Evolutionary conservation across 2,113 vertebrate genomes (phyloP), one percentile per base, ranked within the genome.

Genomic region (Onychostoma macrolepis): DNA sequence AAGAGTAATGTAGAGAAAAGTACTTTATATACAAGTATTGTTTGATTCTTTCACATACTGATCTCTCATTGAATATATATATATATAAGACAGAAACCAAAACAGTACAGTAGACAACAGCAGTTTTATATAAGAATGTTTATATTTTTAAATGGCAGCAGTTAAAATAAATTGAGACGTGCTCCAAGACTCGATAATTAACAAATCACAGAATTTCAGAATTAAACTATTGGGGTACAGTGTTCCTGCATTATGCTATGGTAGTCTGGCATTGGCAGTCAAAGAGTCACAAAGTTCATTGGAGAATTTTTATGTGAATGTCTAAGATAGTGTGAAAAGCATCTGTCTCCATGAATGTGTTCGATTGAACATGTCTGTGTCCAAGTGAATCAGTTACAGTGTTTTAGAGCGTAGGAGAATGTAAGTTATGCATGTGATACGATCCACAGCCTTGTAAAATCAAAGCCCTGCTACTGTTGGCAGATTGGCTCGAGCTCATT

Each of bases 401-500:
- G 61, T 85, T 72, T 69, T 36, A 58, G 69, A 43, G 78, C 88
- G 87, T 88, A 78, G 80, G 63, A 90, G 83, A 90, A 88, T 74
- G 36, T 88, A 86, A 89, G 72, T 87, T 90, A 89, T 91, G 87
- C n/a, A 26, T 75, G 89, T 58, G 88, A 92, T 91, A 86, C 56
- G 91, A 93, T 88, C 77, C 77, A 56, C 30, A 89, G 84, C 86
- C 92, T 92, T 71, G 10, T 92, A 93, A 92, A 92, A 88, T n/a
- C 0, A 76, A 87, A 90, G 67, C 76, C 84, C 48, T 58, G 24
- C 90, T 90, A 87, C 86, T 89, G 90, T 89, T 78, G 87, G 88
- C 85, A 43, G 76, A 71, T 86, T 89, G 87, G 88, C 69, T 79
- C 78, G 65, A 36, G 80, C 26, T 53, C 87, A 87, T 87, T 90